These are phyloP conservation scores for Callosobruchus maculatus DNA, from an alignment of 2,888 invertebrate species.

Conservation along the genomic window DNA sequence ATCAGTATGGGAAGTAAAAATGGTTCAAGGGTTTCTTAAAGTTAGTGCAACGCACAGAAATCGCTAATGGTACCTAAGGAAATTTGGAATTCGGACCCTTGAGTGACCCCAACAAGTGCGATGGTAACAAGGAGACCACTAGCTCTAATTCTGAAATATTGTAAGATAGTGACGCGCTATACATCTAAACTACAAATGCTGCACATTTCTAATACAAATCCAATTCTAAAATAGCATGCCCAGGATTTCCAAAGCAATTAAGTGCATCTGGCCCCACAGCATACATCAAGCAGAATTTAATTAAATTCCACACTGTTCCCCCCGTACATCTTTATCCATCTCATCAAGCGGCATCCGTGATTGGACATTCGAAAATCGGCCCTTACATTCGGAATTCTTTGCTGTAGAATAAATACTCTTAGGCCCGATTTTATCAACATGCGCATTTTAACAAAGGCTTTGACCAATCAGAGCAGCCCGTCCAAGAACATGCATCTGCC, in stretches of 20 bases:
- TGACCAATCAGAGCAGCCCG: no score
- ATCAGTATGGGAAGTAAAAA: no score
- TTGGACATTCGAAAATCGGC: neutral
- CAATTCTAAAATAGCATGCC: neutral
- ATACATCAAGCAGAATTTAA: neutral
- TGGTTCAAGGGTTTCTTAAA: no score
- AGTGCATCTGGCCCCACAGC: neutral
- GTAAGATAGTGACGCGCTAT: no score
- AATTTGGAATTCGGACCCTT: neutral
- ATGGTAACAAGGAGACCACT: neutral
- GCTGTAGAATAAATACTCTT: no score
- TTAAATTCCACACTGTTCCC: neutral
- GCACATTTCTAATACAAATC: neutral
- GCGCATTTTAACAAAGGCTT: no score
- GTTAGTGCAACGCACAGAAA: no score
- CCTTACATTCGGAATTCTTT: neutral
- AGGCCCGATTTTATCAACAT: no score
- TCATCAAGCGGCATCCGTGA: neutral
- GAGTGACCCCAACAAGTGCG: neutral
- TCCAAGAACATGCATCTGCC: no score
- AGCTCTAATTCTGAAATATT: neutral
- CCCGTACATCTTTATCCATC: neutral
- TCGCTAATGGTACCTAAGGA: no score
- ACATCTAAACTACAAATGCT: neutral
- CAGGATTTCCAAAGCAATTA: neutral